Evolutionary conservation across 1,140 invertebrate genomes (phyloP).

Genomic region (Lerema accius): DNA sequence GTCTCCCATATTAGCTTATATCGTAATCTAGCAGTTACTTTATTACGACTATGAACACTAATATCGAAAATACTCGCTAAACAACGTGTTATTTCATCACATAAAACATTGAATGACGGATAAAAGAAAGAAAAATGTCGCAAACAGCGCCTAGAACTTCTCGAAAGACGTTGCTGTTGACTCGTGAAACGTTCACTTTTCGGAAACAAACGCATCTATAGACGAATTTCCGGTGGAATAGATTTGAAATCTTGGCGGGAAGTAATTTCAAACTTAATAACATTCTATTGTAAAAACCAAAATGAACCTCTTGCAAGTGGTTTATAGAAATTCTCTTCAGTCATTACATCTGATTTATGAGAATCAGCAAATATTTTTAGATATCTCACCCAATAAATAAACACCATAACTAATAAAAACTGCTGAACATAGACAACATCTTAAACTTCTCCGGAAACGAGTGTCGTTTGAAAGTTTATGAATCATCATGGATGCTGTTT

Average conservation of each 20-base stretch:
- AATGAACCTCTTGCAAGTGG: neutral
- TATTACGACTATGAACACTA: constrained; percentile 83
- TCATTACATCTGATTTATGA: neutral
- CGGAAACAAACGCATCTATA: constrained; percentile 82
- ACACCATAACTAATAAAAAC: constrained; percentile 45
- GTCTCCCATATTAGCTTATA: constrained; percentile 85
- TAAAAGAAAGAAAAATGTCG: constrained; percentile 82
- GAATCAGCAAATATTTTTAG: constrained; percentile 15
- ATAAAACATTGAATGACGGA: constrained; percentile 81
- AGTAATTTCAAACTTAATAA: constrained; percentile 34
- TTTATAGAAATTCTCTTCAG: constrained; percentile 8
- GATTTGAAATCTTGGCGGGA: constrained; percentile 76
- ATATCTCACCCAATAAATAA: constrained; percentile 8
- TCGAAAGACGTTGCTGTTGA: constrained; percentile 83
- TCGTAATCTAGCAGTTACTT: constrained; percentile 81
- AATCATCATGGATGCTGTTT: constrained; percentile 70
- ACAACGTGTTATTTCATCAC: constrained; percentile 83
- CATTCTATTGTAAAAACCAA: constrained; percentile 5
- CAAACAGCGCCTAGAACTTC: constrained; percentile 81
- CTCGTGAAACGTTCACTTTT: constrained; percentile 83
- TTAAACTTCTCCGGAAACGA: constrained; percentile 75
- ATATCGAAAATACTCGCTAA: constrained; percentile 74
- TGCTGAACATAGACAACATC: constrained; percentile 45
- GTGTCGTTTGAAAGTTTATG: constrained; percentile 77
- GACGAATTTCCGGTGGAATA: constrained; percentile 79